Base-by-base conservation (phyloP, 2,888 invertebrate genomes). In the Ephialtes manifestator region DNA sequence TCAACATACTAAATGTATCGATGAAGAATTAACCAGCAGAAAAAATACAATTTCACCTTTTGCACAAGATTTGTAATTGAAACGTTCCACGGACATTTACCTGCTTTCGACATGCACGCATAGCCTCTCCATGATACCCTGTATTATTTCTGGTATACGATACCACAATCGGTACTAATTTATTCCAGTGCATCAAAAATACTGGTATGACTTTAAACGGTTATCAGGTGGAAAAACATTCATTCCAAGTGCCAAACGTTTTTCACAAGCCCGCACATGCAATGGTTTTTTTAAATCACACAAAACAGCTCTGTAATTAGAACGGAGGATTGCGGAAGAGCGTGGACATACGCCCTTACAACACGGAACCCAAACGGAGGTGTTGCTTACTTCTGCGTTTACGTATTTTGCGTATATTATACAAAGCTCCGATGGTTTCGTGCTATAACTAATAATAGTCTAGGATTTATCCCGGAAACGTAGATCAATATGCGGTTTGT, bases 91-190 rank as follows among this genome's bases (percentile, higher is more conserved):
- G 13, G 24, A 70, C 39, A 55, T n/a, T 55, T 31, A 20, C 53
- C 35, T 35, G 39, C 71, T 55, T 55, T 20, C 70, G 70, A 53
- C 20, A 53, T 13, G 24, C 24, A 24, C 24, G 24, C 24, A 24
- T 24, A 24, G 24, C 24, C 65, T 75, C 15, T 20, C 35, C 31
- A 67, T n/a, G 63, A 75, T 48, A 75, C 46, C 70, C 60, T 51
- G 75, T 60, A 75, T 63, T 75, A n/a, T 20, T 75, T 75, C 63
- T 75, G 20, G 75, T 10, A 75, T 35, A 24, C 18, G 75, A 75
- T 75, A 75, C 35, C 51, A 39, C 51, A 35, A 4, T 35, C 48
- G 8, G 20, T 4, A 7, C 35, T 53, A 20, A 53, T 18, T 53
- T 8, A 20, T 11, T 2, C 20, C 10, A 10, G 7, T 8, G 53